Conservation (phyloP, 2,888 invertebrate genomes). For the Tetranychus truncatus region DNA sequence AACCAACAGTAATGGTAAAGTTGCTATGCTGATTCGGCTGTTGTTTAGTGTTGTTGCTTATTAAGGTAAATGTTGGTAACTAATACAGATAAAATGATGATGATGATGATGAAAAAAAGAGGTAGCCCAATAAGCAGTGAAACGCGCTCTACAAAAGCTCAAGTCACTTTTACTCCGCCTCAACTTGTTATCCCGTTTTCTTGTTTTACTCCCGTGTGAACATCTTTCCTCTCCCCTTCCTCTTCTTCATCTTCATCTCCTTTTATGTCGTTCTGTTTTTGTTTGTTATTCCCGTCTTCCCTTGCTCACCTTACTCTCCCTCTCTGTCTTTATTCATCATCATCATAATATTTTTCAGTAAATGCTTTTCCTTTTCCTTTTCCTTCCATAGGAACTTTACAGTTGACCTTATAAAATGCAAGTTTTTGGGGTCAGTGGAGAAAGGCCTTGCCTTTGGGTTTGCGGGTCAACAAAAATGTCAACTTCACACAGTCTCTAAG, state of each 20-base stretch:
- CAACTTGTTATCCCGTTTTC: background rate
- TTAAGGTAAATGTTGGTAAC: background rate
- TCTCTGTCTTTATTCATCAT: background rate
- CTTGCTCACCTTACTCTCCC: background rate
- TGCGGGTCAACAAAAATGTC: no score
- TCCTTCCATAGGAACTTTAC: no score
- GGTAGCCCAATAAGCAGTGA: background rate
- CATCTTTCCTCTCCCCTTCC: background rate
- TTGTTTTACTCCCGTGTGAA: conserved; percentile 1
- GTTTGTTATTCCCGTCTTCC: background rate
- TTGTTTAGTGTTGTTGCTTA: no score
- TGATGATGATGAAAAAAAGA: background rate
- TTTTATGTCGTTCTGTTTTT: background rate
- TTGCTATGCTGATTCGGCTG: no score
- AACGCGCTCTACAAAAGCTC: background rate
- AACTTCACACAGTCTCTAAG: no score
- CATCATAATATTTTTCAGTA: background rate
- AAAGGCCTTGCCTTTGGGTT: no score
- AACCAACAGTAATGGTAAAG: no score
- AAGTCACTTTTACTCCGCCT: background rate
- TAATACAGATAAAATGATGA: background rate
- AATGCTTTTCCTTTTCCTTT: no score
- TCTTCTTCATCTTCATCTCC: background rate
- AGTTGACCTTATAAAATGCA: no score
- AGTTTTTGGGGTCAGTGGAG: no score